A percentile compares a stretch with the other conserved stretches of the same genome.
phyloP scores from a whole-genome alignment of 2,113 vertebrate species.

The Cranoglanis bouderius region DNA sequence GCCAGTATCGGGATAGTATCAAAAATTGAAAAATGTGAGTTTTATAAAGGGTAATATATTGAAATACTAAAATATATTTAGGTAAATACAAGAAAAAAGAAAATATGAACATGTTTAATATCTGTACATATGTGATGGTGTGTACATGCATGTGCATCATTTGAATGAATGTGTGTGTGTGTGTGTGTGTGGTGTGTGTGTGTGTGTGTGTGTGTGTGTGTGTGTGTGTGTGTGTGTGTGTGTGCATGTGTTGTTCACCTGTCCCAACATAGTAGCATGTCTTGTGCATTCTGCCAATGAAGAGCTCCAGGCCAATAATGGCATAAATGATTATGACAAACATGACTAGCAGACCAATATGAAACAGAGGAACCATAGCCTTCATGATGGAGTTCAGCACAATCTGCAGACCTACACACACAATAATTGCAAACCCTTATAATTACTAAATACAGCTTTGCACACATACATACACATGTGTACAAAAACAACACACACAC shows the following conservation, averaged over 20 bases:
- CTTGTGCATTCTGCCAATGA: slow-evolving; percentile 92
- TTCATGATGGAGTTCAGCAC: slow-evolving; percentile 96
- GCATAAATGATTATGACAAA: slow-evolving; percentile 97
- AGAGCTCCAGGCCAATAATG: slow-evolving; percentile 93
- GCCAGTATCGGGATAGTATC: background rate
- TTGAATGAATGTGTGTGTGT: too few species aligned
- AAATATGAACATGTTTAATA: background rate
- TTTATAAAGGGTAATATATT: background rate
- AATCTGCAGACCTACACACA: slow-evolving; percentile 84
- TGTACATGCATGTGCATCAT: slow-evolving; percentile 17
- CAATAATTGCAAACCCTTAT: background rate
- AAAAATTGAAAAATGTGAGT: background rate
- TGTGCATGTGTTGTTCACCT: slow-evolving; percentile 61
- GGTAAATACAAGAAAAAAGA: background rate
- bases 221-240: slow-evolving; percentile 11
- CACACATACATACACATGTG: slow-evolving; percentile 54
- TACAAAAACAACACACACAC: background rate
- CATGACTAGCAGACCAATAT: slow-evolving; percentile 90
- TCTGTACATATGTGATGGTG: background rate
- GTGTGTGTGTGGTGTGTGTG: too few species aligned
- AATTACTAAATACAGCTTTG: background rate
- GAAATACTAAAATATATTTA: background rate
- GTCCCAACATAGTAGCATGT: slow-evolving; percentile 83
- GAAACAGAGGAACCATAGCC: slow-evolving; percentile 90
- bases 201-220: too few species aligned